Base-by-base conservation (phyloP, 1,140 invertebrate genomes). In the Drosophila bifasciata region DNA sequence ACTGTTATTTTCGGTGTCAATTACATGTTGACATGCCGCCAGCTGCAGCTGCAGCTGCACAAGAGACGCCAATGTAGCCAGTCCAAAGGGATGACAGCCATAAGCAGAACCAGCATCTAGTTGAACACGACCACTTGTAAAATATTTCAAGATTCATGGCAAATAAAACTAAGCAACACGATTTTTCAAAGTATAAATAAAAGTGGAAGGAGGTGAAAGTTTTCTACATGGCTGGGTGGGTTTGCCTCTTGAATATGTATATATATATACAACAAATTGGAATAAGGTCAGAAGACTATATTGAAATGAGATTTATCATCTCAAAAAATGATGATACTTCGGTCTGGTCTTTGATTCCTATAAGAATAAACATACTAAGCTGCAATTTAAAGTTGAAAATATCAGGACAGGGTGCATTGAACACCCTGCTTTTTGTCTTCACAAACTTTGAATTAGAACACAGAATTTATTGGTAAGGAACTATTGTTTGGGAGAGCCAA, bases 1-100 rank as follows among this genome's bases (percentile, higher is more conserved):
- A 17, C 39, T 73, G 66, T 70, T 67, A 53, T 62, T 73, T 73
- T 73, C 28, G 57, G 70, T 73, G 70, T 73, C 70, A 73, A 73
- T 73, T 73, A 69, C 66, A 62, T 70, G 70, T 70, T 62, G 66
- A 73, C 70, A 56, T 56, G 66, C 58, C 58, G 56, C 28, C 70
- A 73, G 44, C 66, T 55, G 67, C 50, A 73, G 44, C 66, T 55
- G 67, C 50, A 45, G 21, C 32, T 55, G 25, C 50, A 50, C 45
- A 23, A 55, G 67, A 25, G 45, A 19, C 21, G 23, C 17, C 39
- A 19, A 57, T 61, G 43, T 50, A 51, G 39, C 43, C 51, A 56
- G 40, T 40, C 8, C 19, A 39, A 32, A 32, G 23, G 36, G 28
- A 19, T 36, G 43, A 6, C 23, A 28, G 28, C 9, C 28, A 28